Percentiles rank a stretch among this genome's conserved stretches.
These are phyloP conservation scores for Acanthurus tractus DNA, from an alignment of 2,797 vertebrate species.

Conservation along the genomic window DNA sequence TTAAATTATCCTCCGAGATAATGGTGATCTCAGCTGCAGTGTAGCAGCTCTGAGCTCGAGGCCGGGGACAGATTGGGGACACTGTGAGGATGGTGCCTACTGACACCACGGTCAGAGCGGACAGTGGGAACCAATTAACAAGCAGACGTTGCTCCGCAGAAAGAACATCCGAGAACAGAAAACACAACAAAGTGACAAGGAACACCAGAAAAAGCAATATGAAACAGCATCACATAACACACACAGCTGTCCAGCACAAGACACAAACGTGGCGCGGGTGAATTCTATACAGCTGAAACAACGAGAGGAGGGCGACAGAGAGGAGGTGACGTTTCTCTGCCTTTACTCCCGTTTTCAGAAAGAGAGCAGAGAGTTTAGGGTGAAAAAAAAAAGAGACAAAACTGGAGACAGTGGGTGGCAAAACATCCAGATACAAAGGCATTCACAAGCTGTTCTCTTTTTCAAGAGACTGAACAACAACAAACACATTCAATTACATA, in stretches of 20 bases:
- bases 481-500: slow-evolving; percentile 75
- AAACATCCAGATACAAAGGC: slow-evolving; percentile 60
- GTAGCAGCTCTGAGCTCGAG: slow-evolving; percentile 27
- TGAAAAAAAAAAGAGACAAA: slow-evolving; percentile 5
- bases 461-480: slow-evolving; percentile 76
- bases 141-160: slow-evolving; percentile 22
- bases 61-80: slow-evolving; percentile 30
- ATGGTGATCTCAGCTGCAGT: slow-evolving; percentile 32
- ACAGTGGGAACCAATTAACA: slow-evolving; percentile 55
- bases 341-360: slow-evolving; percentile 38
- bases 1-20: slow-evolving; percentile 19
- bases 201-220: slow-evolving; percentile 24
- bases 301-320: slow-evolving; percentile 18
- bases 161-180: slow-evolving; percentile 33
- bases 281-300: slow-evolving; percentile 55
- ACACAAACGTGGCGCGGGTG: not conserved
- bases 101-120: slow-evolving; percentile 51
- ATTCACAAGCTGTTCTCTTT: slow-evolving; percentile 62
- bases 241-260: slow-evolving; percentile 46
- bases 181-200: slow-evolving; percentile 34
- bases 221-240: slow-evolving; percentile 35
- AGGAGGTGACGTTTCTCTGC: slow-evolving; percentile 24
- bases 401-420: slow-evolving; percentile 38
- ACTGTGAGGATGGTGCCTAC: slow-evolving; percentile 39
- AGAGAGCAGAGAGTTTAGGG: slow-evolving; percentile 24